Conservation (phyloP, 2,888 invertebrate genomes). For the Danaus chrysippus region DNA sequence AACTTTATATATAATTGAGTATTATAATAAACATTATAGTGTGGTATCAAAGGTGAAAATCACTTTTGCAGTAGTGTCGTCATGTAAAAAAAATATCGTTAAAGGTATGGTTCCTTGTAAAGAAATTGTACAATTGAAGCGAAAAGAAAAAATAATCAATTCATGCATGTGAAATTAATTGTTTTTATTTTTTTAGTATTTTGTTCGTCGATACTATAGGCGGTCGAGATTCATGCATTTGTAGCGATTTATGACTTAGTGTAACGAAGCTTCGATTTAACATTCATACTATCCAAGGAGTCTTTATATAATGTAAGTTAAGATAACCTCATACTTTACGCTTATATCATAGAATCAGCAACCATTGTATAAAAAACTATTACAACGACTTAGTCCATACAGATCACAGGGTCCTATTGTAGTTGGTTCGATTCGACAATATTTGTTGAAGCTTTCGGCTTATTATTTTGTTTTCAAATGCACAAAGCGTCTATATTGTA, state of each 20-base stretch:
- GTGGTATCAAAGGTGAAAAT: too few relatives aligned
- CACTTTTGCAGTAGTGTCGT: too few relatives aligned
- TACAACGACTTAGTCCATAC: conserved; percentile 67
- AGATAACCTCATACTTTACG: conserved; percentile 47
- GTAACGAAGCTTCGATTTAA: conserved; percentile 8
- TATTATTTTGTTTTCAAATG: conserved; percentile 11
- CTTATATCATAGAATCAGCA: conserved; percentile 44
- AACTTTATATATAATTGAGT: not conserved
- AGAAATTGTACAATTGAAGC: not conserved
- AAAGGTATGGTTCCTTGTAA: conserved; percentile 5
- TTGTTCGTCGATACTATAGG: not conserved
- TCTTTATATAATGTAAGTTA: conserved; percentile 32
- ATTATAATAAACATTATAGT: not conserved
- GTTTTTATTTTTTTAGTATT: not conserved
- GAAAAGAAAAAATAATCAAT: not conserved
- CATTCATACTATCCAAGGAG: conserved; percentile 12
- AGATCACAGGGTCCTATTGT: conserved; percentile 69
- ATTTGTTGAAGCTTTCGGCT: conserved; percentile 39
- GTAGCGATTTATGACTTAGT: conserved; percentile 12
- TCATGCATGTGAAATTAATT: not conserved
- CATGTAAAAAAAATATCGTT: not conserved
- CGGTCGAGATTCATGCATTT: not conserved
- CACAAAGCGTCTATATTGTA: not conserved
- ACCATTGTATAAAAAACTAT: conserved; percentile 36
- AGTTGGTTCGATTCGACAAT: conserved; percentile 50